Conservation (phyloP, 2,888 invertebrate genomes). For the Pyrgus malvae region DNA sequence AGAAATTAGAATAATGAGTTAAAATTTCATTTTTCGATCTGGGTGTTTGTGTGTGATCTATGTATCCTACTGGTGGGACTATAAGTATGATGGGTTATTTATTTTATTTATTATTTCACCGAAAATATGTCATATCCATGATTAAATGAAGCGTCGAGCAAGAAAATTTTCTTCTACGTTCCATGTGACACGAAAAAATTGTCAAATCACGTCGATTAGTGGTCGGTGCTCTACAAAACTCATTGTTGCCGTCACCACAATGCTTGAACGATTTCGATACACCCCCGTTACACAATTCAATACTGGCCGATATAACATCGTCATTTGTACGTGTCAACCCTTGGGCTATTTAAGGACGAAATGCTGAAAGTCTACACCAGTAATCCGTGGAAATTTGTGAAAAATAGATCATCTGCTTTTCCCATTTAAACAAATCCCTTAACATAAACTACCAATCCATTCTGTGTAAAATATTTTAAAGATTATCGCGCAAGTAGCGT, state of each 20-base stretch:
- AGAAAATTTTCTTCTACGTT: conserved; percentile 33
- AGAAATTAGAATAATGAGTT: too few relatives aligned
- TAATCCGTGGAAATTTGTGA: conserved; percentile 48
- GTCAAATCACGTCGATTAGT: conserved; percentile 80
- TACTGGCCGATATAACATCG: conserved; percentile 55
- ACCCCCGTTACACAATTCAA: conserved; percentile 64
- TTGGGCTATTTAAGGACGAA: conserved; percentile 64
- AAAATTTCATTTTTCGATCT: too few relatives aligned
- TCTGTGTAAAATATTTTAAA: too few relatives aligned
- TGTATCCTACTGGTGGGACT: too few relatives aligned
- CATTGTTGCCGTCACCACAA: conserved; percentile 68
- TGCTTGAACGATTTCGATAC: conserved; percentile 53
- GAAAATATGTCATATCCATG: conserved; percentile 16
- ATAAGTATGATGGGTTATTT: too few relatives aligned
- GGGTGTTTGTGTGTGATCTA: too few relatives aligned
- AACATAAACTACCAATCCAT: too few relatives aligned
- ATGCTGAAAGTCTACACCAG: conserved; percentile 53
- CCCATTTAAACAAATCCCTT: background rate
- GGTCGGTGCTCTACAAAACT: conserved; percentile 69
- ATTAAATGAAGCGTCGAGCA: conserved; percentile 1
- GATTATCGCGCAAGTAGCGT: too few relatives aligned
- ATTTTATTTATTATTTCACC: too few relatives aligned
- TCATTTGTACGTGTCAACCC: conserved; percentile 62
- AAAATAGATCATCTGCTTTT: conserved; percentile 7
- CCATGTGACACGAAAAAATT: conserved; percentile 49